phyloP scores from a whole-genome alignment of 2,113 vertebrate genomes.

The Talpa occidentalis region DNA sequence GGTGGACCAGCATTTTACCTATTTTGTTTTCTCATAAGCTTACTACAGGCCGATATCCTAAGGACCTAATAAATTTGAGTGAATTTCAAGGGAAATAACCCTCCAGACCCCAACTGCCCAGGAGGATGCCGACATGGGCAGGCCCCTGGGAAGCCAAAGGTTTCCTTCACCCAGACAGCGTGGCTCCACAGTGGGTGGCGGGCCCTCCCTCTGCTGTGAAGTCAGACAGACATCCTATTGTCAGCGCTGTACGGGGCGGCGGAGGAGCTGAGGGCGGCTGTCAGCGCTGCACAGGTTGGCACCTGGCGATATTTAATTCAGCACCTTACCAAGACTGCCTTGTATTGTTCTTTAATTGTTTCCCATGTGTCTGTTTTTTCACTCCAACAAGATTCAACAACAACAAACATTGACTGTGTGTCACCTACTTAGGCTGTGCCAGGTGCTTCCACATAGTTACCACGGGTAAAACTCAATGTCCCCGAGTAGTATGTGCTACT shows the following conservation, averaged over 20 bases:
- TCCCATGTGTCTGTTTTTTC: neutral
- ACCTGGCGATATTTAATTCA: conserved; percentile 52
- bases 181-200: neutral
- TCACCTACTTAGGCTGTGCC: neutral
- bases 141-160: neutral
- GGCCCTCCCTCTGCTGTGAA: neutral
- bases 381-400: conserved; percentile 18
- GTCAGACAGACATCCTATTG: conserved; percentile 48
- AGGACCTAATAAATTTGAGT: neutral
- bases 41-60: neutral
- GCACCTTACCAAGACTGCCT: neutral
- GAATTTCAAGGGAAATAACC: neutral
- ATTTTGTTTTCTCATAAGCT: neutral
- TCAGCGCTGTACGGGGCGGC: neutral
- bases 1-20: neutral
- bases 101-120: neutral
- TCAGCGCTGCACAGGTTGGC: conserved; percentile 46
- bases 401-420: neutral
- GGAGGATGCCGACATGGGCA: neutral
- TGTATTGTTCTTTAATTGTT: neutral
- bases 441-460: neutral
- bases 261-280: neutral
- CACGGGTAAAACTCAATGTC: neutral
- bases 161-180: neutral
- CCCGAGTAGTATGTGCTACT: neutral